Evolutionary conservation across 2,888 invertebrate genomes (phyloP).

Genomic region (Lasioglossum zephyrum): DNA sequence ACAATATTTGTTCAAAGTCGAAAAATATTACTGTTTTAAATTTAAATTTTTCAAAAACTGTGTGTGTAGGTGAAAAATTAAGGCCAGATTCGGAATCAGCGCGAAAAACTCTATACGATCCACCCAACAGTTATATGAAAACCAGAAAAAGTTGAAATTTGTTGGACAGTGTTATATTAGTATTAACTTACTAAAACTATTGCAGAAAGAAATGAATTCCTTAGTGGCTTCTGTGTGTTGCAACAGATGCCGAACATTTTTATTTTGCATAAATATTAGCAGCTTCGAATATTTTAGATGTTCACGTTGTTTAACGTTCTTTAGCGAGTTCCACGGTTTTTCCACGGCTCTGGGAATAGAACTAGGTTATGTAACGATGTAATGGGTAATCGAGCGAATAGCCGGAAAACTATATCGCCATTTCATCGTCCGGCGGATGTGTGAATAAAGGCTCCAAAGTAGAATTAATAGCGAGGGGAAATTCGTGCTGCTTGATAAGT

Average conservation of each 20-base stretch:
- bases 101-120: too few relatives aligned
- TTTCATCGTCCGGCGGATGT: slow-evolving; percentile 58
- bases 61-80: too few relatives aligned
- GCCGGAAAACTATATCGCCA: slow-evolving; percentile 16
- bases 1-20: too few relatives aligned
- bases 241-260: too few relatives aligned
- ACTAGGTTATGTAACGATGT: neutral
- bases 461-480: slow-evolving; percentile 69
- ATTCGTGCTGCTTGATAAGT: slow-evolving; percentile 65
- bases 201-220: neutral
- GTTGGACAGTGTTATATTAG: too few relatives aligned
- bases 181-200: neutral
- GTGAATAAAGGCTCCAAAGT: slow-evolving; percentile 47
- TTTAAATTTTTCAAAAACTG: too few relatives aligned
- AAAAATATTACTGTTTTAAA: too few relatives aligned
- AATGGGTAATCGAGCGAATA: neutral
- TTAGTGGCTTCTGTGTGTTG: neutral
- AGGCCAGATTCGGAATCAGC: too few relatives aligned
- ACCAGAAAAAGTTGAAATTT: too few relatives aligned
- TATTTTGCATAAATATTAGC: neutral
- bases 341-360: neutral
- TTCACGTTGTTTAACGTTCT: neutral
- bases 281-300: accelerated
- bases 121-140: too few relatives aligned
- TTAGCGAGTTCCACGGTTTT: neutral